Evolutionary conservation across 2,797 vertebrate species (phyloP), one percentile per base, ranked within the genome.

Genomic region (Rhinogobio ventralis): DNA sequence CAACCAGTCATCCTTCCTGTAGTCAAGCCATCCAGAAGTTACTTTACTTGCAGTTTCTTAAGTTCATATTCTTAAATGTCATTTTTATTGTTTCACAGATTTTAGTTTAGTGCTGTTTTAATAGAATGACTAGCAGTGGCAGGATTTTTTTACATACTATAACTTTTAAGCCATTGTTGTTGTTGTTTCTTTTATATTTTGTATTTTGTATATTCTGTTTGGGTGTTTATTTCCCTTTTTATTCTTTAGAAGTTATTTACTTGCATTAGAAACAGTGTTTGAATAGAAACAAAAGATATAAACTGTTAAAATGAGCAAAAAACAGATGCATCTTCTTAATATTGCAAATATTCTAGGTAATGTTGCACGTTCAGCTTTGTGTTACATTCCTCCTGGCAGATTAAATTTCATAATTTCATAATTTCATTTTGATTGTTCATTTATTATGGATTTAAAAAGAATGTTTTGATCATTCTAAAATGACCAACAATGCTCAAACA

Each of bases 1-100:
- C 33, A 89, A 55, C 77, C 89, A 79, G 84, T 82, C 88, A 10
- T 60, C 84, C 9, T 91, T 80, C 79, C 76, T 85, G 57, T 91
- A 85, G 88, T 66, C 2, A 57, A 67, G 15, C 9, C 64, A 45
- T 46, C 14, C 30, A 36, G 39, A 79, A 81, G 30, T 33, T 79
- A 25, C n/a, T 85, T 55, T 83, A 11, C 15, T 73, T 25, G n/a
- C 45, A 57, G 11, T 79, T 82, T 71, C 57, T 85, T 82, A 51
- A 28, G 75, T 83, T 74, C 84, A 73, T 64, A 57, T 76, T 7
- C 62, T 64, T 64, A 42, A 51, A 42, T 46, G 17, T 68, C 23
- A 45, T 67, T 85, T 68, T 46, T 67, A 60, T n/a, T 46, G 39
- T 87, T 39, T 66, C 30, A 39, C 13, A 7, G 66, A 30, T 28